These are phyloP conservation scores for Lepidocyrtinus sp. DNA, from an alignment of 2,888 invertebrate species.

Conservation along the genomic window DNA sequence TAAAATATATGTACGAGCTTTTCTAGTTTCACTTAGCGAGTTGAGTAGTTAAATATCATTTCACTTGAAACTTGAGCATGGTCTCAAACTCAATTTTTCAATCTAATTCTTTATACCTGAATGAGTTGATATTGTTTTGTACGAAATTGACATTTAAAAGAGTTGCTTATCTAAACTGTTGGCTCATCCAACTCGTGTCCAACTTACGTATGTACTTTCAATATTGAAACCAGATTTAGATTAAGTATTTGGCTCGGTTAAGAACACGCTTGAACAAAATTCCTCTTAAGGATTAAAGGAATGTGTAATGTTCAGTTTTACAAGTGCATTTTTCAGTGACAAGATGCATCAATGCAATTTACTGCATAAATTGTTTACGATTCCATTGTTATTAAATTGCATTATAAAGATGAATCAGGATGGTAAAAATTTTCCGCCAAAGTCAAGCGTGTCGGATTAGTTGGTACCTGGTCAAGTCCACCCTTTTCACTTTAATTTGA, in stretches of 20 bases:
- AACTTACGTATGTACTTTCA: neutral
- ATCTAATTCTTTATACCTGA: neutral
- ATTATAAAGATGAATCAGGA: neutral
- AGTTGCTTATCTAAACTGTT: too few relatives aligned
- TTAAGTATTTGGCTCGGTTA: neutral
- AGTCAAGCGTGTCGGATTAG: too few relatives aligned
- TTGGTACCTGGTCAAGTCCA: too few relatives aligned
- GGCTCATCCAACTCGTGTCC: neutral
- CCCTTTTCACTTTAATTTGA: too few relatives aligned
- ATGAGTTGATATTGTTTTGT: neutral
- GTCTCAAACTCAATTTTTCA: neutral
- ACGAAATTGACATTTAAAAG: neutral
- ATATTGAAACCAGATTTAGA: slow-evolving; percentile 29
- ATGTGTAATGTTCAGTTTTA: neutral
- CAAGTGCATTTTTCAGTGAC: neutral
- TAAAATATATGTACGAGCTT: too few relatives aligned
- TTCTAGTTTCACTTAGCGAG: too few relatives aligned
- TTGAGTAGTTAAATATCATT: too few relatives aligned
- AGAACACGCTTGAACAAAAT: neutral
- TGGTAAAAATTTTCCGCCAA: neutral
- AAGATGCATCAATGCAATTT: neutral
- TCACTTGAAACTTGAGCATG: too few relatives aligned
- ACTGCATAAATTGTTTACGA: neutral
- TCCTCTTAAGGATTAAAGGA: neutral
- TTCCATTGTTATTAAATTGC: neutral